These are phyloP conservation scores for Cistogaster globosa DNA, from an alignment of 2,888 invertebrate species.

Conservation along the genomic window DNA sequence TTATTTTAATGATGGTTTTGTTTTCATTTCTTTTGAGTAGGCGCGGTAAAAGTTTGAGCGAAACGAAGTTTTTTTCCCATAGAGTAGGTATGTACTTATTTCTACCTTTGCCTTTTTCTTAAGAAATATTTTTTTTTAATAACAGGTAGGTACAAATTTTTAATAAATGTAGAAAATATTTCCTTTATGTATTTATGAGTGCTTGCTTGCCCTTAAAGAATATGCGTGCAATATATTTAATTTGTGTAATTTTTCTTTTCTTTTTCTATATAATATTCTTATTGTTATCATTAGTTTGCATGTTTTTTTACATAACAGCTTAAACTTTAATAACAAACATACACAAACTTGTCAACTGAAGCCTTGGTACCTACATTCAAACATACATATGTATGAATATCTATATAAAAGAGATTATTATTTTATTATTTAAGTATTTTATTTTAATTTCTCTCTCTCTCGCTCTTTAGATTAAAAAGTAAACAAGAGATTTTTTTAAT, in stretches of 20 bases:
- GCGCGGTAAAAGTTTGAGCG: constrained; percentile 56
- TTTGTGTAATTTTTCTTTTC: neutral
- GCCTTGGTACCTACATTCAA: neutral
- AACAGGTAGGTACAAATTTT: neutral
- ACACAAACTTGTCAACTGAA: neutral
- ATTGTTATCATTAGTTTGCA: neutral
- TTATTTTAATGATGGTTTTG: constrained; percentile 50
- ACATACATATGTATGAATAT: neutral
- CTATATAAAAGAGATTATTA: neutral
- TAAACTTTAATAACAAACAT: no score
- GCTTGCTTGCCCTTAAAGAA: no score
- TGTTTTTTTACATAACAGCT: neutral
- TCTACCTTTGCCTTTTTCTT: neutral
- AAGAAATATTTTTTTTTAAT: neutral
- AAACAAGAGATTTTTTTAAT: neutral
- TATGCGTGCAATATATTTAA: no score
- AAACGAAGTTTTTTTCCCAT: neutral
- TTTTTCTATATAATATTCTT: neutral
- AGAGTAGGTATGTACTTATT: neutral
- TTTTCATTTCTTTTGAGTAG: constrained; percentile 34
- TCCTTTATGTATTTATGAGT: no score
- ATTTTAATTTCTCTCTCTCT: neutral
- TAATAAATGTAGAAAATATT: neutral
- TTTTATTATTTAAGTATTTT: neutral
- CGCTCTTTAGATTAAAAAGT: no score